Conservation (phyloP, 2,888 invertebrate genomes). For the Troides helena region DNA sequence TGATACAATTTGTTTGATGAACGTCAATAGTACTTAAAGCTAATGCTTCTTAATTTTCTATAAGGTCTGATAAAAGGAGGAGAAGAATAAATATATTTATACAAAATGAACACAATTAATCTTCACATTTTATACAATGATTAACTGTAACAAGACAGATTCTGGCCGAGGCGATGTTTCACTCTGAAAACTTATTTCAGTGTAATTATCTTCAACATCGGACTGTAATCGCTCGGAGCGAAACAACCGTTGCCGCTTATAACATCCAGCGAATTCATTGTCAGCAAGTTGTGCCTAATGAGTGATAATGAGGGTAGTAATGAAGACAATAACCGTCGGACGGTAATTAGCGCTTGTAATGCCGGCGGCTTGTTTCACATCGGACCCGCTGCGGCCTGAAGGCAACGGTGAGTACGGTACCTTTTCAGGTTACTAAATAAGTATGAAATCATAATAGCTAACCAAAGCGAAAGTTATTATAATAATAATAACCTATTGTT, state of each 20-base stretch:
- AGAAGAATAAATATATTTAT: too few relatives aligned
- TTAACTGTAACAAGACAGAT: background rate
- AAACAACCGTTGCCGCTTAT: background rate
- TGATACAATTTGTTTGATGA: too few relatives aligned
- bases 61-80: too few relatives aligned
- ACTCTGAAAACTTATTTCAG: background rate
- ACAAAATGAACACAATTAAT: background rate
- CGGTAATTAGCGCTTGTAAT: constrained; percentile 9
- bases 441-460: too few relatives aligned
- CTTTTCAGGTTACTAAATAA: background rate
- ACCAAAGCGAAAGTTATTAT: too few relatives aligned
- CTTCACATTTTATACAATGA: background rate
- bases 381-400: background rate
- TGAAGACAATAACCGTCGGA: constrained; percentile 12
- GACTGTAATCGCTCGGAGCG: background rate
- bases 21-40: too few relatives aligned
- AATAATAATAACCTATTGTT: too few relatives aligned
- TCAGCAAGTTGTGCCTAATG: constrained; percentile 8
- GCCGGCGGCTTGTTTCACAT: background rate
- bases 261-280: background rate
- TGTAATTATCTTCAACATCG: background rate
- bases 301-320: constrained; percentile 11
- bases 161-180: background rate
- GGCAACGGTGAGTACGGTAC: background rate
- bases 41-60: too few relatives aligned